phyloP scores from a whole-genome alignment of 2,797 vertebrate species.

The Hylomyscus alleni region DNA sequence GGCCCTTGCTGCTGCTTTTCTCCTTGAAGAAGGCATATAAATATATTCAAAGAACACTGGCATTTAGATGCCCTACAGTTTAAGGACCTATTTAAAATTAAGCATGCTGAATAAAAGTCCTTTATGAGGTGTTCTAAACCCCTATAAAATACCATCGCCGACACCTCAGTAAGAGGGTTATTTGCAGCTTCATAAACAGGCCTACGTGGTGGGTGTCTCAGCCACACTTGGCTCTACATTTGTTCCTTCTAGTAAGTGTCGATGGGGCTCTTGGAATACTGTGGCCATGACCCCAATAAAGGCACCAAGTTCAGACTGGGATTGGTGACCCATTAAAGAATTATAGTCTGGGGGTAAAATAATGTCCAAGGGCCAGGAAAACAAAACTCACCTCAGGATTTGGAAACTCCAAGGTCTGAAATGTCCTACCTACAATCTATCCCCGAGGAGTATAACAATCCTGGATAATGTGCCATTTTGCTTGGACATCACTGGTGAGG shows the following conservation, averaged over 20 bases:
- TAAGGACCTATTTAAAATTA: constrained; percentile 85
- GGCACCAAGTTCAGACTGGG: neutral
- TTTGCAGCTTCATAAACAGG: constrained; percentile 83
- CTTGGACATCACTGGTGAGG: neutral
- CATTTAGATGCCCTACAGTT: constrained; percentile 82
- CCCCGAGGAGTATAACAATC: neutral
- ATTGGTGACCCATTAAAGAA: constrained; percentile 37
- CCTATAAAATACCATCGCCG: constrained; percentile 69
- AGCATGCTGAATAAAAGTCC: constrained; percentile 83
- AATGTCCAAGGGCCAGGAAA: neutral
- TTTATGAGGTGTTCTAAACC: constrained; percentile 82
- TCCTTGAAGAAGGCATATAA: constrained; percentile 73
- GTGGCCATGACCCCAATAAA: constrained; percentile 50
- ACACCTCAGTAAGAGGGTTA: constrained; percentile 70
- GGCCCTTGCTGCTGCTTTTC: constrained; percentile 59
- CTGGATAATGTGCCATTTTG: neutral
- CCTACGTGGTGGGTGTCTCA: neutral
- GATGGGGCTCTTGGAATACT: constrained; percentile 24
- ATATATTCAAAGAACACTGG: constrained; percentile 81
- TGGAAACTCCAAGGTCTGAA: constrained; percentile 21
- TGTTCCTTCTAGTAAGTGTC: constrained; percentile 62
- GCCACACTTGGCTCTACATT: neutral
- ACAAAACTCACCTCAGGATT: neutral
- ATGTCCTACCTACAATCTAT: neutral
- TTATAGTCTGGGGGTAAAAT: neutral